Conservation (phyloP, 2,113 vertebrate genomes). For the Rhadina sibilatrix region DNA sequence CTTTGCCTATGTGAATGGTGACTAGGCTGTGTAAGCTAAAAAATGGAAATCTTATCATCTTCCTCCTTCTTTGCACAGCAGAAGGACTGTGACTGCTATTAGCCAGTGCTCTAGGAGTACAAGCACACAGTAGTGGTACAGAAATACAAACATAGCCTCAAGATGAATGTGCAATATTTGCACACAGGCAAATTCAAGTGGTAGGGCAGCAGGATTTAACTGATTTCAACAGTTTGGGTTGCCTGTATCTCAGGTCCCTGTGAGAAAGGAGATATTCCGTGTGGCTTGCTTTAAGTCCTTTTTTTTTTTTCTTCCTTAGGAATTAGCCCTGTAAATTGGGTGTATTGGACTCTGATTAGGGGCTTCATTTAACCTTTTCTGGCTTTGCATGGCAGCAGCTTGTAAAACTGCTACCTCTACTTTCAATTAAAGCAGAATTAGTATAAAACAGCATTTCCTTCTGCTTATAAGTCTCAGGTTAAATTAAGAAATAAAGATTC, state of each 20-base stretch:
- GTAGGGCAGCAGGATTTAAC: not conserved
- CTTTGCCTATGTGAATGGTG: not conserved
- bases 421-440: not conserved
- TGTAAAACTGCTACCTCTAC: not conserved
- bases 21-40: not conserved
- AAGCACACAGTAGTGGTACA: accelerated
- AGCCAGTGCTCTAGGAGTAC: not conserved
- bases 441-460: not conserved
- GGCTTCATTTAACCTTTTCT: not conserved
- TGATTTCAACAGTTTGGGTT: not conserved
- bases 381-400: not conserved
- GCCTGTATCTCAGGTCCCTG: not conserved
- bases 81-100: not conserved
- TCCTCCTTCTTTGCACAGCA: not conserved
- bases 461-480: not conserved
- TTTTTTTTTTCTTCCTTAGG: not conserved
- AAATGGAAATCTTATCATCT: not conserved
- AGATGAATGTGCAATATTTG: not conserved
- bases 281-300: not conserved
- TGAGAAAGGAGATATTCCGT: not conserved
- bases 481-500: conserved; percentile 15
- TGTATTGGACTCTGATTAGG: not conserved
- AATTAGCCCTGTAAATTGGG: not conserved
- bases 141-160: not conserved
- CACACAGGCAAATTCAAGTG: not conserved